Base-by-base conservation (phyloP, 35 echinoderm and acorn worm genomes). In the Ophiothrix spiculata region DNA sequence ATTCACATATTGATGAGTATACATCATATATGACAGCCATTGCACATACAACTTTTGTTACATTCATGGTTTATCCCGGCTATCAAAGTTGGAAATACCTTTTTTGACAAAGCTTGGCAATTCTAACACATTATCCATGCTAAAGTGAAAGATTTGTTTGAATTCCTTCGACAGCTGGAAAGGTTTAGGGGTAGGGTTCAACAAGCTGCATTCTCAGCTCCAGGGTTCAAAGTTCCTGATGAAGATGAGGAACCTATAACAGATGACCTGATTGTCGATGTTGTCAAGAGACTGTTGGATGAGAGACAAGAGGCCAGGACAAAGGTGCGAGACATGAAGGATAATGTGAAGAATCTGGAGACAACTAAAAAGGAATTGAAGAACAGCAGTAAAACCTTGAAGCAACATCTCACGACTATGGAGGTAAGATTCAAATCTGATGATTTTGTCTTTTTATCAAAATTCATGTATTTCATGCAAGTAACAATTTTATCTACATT, bases 141-240 rank as follows among this genome's bases (percentile, higher is more conserved):
- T 15, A 77, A 21, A 4, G 10, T 35, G 12, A 34, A 25, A 78
- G 76, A 78, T n/a, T n/a, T n/a, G n/a, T n/a, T n/a, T n/a, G n/a
- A n/a, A n/a, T n/a, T n/a, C n/a, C n/a, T 39, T 0, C 31, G 13
- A 14, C 28, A 98, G 95, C 56, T 91, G 35, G 95, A 98, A 32
- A 86, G 95, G 4, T 94, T 98, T 39, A 80, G 92, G 31, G 74
- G 78, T n/a, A 84, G 95, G 25, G 82, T 94, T 12, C 82, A 85
- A 41, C 95, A 98, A 88, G 88, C 84, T 12, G 85, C 95, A 0
- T 94, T 98, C 86, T 98, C 91, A 49, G 88, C 91, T 78, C 95
- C 95, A 1, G 95, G 95, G 8, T 93, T 94, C 86, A 93, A 90
- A 28, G 89, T 93, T 1, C 95, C 95, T 10, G 95, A 98, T 15